Base-by-base conservation (phyloP, 92 coral and sea anemone species). In the Zoanthus sociatus region DNA sequence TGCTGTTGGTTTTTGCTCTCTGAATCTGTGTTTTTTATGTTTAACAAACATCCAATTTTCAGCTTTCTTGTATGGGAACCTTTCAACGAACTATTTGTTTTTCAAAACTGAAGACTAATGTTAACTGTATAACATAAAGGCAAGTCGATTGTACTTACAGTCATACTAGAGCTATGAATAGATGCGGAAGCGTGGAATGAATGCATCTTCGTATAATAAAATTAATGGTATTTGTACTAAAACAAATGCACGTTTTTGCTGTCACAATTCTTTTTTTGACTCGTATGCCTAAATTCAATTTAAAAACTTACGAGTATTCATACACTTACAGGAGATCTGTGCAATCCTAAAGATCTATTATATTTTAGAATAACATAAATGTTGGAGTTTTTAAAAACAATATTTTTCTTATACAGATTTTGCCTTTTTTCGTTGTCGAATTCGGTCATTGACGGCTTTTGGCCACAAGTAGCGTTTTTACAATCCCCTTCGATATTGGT, bases 141-240 rank as follows among this genome's bases (percentile, higher is more conserved):
- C 42, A 37, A 37, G 71, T 64, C 71, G 15, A 16, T 64, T 64
- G 71, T 64, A 64, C 71, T 64, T 64, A 64, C 71, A 64, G 71
- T 64, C 71, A 64, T 64, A 64, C 71, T 15, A 64, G 71, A 64
- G 71, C 71, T 64, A 64, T 64, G n/a, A 64, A 64, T 64, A 64
- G 71, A 64, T 64, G 71, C 71, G n/a, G 71, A 64, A 64, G 71
- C 26, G 71, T 64, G 71, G 71, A 64, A 20, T 64, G 71, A 64
- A 64, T 20, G 31, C n/a, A 64, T 64, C 71, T 64, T 64, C 71
- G 71, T 64, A 64, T 17, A 64, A 64, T 64, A 64, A 64, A 16
- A 64, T 64, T 64, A 64, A 64, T 64, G 71, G 31, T 64, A 64
- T 64, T 64, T 64, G 71, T 64, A 64, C 26, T 64, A 64, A 13